Evolutionary conservation across 2,888 invertebrate genomes (phyloP), one percentile per base, ranked within the genome.

Genomic region (Melangyna quadrimaculata): DNA sequence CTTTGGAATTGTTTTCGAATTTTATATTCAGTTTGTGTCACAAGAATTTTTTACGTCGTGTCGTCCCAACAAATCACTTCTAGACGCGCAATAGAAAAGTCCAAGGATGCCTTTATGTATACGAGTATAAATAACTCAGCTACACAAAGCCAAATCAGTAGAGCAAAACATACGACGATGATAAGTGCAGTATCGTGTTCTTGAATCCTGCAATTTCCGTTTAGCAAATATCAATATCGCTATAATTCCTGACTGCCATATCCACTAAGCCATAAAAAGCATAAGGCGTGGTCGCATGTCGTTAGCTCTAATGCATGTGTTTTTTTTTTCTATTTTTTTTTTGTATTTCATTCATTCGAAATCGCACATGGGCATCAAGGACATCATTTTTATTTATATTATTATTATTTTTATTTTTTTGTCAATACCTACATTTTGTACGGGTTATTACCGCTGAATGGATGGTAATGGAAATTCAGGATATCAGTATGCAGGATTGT

Each of bases 391-490:
- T 67, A 48, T 67, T 55, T 57, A 14, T 45, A 10, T 48, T 55
- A 37, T 48, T 55, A 37, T 35, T 51, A 45, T 19, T 72, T 72
- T 61, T 63, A 40, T 24, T 78, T 65, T 59, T 17, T 40, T 59
- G 27, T 51, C 67, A 67, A 35, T 72, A 40, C 53, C 67, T 72
- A 78, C 82, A 78, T 78, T 78, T 82, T 77, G 69, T 77, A 78
- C 82, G 69, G 73, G 69, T 61, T 82, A 78, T 82, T 78, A 78
- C 82, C 72, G 55, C 43, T 78, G 78, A 82, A 82, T 82, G 45
- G 72, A 61, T 73, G 72, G 78, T 73, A 78, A 82, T 73, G 72
- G 78, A 69, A 73, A 73, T 82, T 82, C 72, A 69, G 69, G 45
- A 81, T 72, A 72, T 55, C 82, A 67, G 69, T 79, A 69, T 69